Percentiles rank a stretch among this genome's conserved stretches.
Conservation (phyloP, 2,888 invertebrate species). For the Sialis fuliginosa region DNA sequence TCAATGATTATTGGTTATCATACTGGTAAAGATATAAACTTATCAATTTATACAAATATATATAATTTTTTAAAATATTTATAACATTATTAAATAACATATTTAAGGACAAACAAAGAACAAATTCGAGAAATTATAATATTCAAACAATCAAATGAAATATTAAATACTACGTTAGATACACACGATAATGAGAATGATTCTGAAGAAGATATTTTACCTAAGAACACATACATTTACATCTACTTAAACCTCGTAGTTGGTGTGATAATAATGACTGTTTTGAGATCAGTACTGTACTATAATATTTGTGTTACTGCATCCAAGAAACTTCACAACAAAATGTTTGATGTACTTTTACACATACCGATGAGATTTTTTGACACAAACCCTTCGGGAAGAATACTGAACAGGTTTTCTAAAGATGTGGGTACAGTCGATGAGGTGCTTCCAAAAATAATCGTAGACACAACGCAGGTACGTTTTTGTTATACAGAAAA, state of each 20-base stretch:
- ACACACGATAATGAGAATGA: not conserved
- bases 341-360: constrained; percentile 59
- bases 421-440: constrained; percentile 70
- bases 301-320: constrained; percentile 58
- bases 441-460: constrained; percentile 47
- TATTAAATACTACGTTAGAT: not conserved
- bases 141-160: not conserved
- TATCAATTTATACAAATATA: not conserved
- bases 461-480: constrained; percentile 38
- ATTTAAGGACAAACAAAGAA: not conserved
- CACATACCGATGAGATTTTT: constrained; percentile 68
- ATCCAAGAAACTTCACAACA: constrained; percentile 55
- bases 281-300: constrained; percentile 48
- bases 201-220: not conserved
- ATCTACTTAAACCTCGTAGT: constrained; percentile 41
- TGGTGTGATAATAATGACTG: constrained; percentile 39
- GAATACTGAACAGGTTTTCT: constrained; percentile 43
- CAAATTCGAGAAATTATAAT: not conserved
- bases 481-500: constrained; percentile 1
- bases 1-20: constrained; percentile 61
- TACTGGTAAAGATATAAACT: constrained; percentile 38
- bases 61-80: not conserved
- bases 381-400: constrained; percentile 69
- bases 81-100: not conserved
- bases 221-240: constrained; percentile 24